phyloP scores from a whole-genome alignment of 2,797 vertebrate species.

The Alfaro cultratus region DNA sequence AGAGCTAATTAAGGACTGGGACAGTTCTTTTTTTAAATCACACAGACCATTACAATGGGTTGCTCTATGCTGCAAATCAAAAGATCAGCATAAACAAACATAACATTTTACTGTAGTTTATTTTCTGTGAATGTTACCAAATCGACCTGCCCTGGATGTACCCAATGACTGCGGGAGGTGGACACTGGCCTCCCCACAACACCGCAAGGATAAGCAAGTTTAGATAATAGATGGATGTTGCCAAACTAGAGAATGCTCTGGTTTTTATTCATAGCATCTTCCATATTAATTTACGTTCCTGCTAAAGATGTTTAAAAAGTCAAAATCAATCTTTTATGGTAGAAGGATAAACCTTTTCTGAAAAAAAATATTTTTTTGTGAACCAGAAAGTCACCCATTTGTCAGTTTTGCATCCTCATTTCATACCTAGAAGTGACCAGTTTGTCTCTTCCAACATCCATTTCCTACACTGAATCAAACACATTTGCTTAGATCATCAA shows the following conservation, averaged over 20 bases:
- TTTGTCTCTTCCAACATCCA: not conserved
- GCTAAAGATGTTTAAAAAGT: not conserved
- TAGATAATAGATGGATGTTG: not conserved
- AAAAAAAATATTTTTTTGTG: not conserved
- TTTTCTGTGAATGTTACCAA: not conserved
- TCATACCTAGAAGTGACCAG: not conserved
- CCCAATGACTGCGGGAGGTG: not conserved
- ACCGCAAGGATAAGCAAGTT: not conserved
- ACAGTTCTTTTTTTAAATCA: not conserved
- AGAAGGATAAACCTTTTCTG: not conserved
- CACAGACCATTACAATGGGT: not conserved
- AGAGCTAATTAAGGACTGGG: not conserved
- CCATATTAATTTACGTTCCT: not conserved
- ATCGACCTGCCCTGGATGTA: not conserved
- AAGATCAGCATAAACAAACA: not conserved
- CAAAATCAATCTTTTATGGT: not conserved
- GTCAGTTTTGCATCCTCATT: not conserved
- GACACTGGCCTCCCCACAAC: not conserved
- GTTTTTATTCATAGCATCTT: not conserved
- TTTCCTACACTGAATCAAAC: not conserved
- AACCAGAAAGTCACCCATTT: not conserved
- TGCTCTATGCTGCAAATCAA: not conserved
- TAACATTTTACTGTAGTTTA: not conserved
- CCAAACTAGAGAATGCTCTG: not conserved
- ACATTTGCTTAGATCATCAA: not conserved